Evolutionary conservation across 2,797 vertebrate genomes (phyloP).

Genomic region (Galaxias olidus): DNA sequence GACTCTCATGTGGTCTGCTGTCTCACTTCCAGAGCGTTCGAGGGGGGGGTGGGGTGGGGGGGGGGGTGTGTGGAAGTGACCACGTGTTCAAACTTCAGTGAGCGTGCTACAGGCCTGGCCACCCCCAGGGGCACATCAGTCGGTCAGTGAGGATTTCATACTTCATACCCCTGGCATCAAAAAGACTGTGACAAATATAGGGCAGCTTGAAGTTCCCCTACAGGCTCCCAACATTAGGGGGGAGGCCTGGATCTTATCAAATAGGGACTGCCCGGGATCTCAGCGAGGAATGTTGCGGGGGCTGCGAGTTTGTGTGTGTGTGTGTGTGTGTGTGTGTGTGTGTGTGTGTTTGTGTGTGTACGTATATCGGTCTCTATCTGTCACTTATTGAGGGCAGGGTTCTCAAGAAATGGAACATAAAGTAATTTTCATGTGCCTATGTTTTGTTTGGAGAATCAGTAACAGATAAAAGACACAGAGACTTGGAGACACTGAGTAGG

Average conservation of each 20-base stretch:
- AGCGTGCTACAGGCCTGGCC: too few relatives aligned
- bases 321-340: background rate
- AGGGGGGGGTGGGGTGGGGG: too few relatives aligned
- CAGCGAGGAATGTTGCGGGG: slow-evolving; percentile 37
- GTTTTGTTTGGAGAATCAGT: slow-evolving; percentile 54
- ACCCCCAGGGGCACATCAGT: too few relatives aligned
- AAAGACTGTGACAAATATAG: slow-evolving; percentile 76
- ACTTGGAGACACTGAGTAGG: slow-evolving; percentile 71
- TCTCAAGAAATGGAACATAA: too few relatives aligned
- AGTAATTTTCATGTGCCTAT: slow-evolving; percentile 5
- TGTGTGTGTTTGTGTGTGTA: background rate
- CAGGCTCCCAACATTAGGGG: slow-evolving; percentile 62
- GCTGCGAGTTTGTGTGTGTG: slow-evolving; percentile 8
- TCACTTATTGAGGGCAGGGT: too few relatives aligned
- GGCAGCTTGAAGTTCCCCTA: slow-evolving; percentile 72
- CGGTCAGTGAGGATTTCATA: too few relatives aligned
- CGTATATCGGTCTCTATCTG: background rate
- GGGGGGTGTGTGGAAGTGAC: too few relatives aligned
- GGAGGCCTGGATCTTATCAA: slow-evolving; percentile 6
- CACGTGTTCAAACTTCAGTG: too few relatives aligned
- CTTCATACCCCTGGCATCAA: slow-evolving; percentile 35
- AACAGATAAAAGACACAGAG: slow-evolving; percentile 72
- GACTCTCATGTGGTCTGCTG: too few relatives aligned
- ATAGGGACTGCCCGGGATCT: slow-evolving; percentile 31
- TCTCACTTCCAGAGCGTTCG: too few relatives aligned